Evolutionary conservation across 2,797 vertebrate species (phyloP).

Genomic region (Eulemur rubriventer): DNA sequence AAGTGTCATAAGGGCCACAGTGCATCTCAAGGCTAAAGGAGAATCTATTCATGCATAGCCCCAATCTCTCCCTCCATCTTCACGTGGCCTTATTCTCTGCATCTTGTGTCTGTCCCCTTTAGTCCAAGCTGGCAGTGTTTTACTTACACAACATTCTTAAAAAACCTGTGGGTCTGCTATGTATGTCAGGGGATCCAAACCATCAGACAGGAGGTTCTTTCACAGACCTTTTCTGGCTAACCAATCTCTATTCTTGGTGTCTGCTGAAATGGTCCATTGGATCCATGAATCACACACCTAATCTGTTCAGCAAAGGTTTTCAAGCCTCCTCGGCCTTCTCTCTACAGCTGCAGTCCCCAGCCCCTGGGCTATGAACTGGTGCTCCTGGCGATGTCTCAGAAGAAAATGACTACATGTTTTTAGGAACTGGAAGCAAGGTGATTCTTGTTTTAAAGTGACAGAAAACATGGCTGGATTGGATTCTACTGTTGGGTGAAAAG

Average conservation of each 20-base stretch:
- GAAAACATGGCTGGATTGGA: background rate
- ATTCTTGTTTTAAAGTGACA: background rate
- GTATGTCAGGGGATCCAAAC: background rate
- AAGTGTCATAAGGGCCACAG: rapidly evolving
- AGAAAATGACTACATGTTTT: background rate
- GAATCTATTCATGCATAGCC: background rate
- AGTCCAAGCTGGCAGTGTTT: background rate
- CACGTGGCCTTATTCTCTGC: background rate
- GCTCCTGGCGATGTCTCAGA: background rate
- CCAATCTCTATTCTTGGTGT: background rate
- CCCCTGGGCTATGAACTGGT: background rate
- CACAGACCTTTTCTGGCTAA: background rate
- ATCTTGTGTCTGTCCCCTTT: background rate
- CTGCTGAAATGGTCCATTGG: background rate
- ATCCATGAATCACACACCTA: background rate
- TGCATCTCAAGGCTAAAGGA: background rate
- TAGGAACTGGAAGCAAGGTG: background rate
- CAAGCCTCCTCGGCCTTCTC: background rate
- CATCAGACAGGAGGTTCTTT: background rate
- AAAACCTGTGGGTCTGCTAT: background rate
- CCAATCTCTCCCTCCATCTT: background rate
- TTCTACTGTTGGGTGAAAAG: background rate
- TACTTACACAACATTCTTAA: background rate
- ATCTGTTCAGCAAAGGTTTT: background rate
- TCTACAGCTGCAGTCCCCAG: too few relatives aligned